phyloP scores from a whole-genome alignment of 2,888 invertebrate genomes.

The Stomorhina lunata region DNA sequence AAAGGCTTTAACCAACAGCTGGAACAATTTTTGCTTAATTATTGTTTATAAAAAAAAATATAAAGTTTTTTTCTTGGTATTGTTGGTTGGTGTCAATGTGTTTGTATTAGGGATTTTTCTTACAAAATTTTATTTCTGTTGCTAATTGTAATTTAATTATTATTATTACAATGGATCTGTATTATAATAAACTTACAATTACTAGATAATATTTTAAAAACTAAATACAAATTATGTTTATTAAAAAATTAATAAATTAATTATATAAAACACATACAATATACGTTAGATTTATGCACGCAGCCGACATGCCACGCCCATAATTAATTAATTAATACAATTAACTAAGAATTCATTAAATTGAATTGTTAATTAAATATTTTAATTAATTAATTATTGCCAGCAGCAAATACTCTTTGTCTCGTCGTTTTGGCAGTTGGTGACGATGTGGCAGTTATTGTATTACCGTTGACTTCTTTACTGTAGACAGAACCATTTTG shows the following conservation, averaged over 20 bases:
- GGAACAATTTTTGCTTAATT: slow-evolving; percentile 3
- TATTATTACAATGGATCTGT: no score
- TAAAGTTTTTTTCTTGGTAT: neutral
- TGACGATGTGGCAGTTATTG: slow-evolving; percentile 71
- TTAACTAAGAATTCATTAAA: slow-evolving; percentile 49
- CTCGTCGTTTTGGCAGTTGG: slow-evolving; percentile 73
- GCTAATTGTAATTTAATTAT: slow-evolving; percentile 32
- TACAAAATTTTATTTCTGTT: slow-evolving; percentile 1
- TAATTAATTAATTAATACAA: slow-evolving; percentile 50
- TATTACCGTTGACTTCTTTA: slow-evolving; percentile 72
- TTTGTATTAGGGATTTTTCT: neutral
- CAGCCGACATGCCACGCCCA: slow-evolving; percentile 19
- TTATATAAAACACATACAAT: slow-evolving; percentile 53
- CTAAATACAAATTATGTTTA: slow-evolving; percentile 63
- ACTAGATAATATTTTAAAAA: slow-evolving; percentile 50
- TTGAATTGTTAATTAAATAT: slow-evolving; percentile 42
- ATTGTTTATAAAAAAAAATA: neutral
- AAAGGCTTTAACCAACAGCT: neutral
- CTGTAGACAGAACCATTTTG: slow-evolving; percentile 53
- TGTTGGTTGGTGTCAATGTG: neutral
- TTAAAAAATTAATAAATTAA: slow-evolving; percentile 66
- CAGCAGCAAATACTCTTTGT: slow-evolving; percentile 76
- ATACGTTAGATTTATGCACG: slow-evolving; percentile 16
- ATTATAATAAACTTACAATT: slow-evolving; percentile 50
- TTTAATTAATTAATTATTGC: slow-evolving; percentile 72